Evolutionary conservation across 2,113 vertebrate species (phyloP).

Genomic region (Leptosomus discolor): DNA sequence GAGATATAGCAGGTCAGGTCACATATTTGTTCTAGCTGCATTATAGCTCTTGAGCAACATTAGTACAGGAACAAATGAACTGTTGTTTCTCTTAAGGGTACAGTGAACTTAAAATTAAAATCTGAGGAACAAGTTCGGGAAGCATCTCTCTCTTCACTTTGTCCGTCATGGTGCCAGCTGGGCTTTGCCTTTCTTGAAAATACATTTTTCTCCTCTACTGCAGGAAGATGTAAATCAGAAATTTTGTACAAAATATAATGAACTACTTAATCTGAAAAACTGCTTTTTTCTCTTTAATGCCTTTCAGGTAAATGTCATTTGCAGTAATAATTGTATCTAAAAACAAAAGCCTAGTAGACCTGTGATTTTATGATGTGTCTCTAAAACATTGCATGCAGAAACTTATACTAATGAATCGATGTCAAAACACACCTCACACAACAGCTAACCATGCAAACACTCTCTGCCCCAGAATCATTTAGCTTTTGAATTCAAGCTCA

Average conservation of each 20-base stretch:
- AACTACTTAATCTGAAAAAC: background rate
- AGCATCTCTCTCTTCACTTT: background rate
- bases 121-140: background rate
- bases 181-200: background rate
- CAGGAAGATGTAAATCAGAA: accelerated
- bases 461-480: background rate
- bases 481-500: background rate
- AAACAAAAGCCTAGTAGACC: background rate
- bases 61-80: background rate
- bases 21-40: background rate
- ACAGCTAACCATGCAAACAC: background rate
- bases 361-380: background rate
- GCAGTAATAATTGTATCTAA: background rate
- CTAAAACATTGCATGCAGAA: background rate
- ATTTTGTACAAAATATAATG: background rate
- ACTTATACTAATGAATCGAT: background rate
- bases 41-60: background rate
- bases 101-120: background rate
- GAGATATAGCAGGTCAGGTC: background rate
- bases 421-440: background rate
- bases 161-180: accelerated
- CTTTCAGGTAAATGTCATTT: background rate
- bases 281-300: background rate
- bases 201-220: background rate
- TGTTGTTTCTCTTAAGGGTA: background rate